Evolutionary conservation across 2,797 vertebrate genomes (phyloP), one percentile per base, ranked within the genome.

Genomic region (Acipenser oxyrinchus): DNA sequence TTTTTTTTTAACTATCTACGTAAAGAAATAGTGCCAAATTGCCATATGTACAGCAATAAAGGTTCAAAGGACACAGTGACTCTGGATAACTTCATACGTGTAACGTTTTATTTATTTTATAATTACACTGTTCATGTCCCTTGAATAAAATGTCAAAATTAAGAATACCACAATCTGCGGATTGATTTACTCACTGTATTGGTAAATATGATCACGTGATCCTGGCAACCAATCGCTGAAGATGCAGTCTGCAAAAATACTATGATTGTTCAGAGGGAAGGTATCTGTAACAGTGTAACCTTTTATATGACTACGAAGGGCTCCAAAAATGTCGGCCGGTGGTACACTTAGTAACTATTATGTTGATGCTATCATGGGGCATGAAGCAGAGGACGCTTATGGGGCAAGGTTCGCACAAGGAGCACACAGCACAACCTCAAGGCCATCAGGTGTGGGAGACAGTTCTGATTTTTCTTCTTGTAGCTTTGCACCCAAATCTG

Each of bases 121-220:
- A 60, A 51, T 55, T 67, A 51, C 6, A 64, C 15, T 49, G 50
- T 15, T 51, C 48, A 66, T 64, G 55, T 51, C 10, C 62, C 18
- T 48, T 51, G 48, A 18, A 58, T 50, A 57, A 52, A 49, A 58
- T 48, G 23, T 75, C 69, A 71, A 75, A 68, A 77, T 70, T 77
- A 70, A 75, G 69, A 78, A 72, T 76, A 81, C 78, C 83, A 82
- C 81, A 81, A 77, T 88, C 83, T 87, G 91, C 81, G 83, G 86
- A 88, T 83, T 92, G 91, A 94, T 95, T 94, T 93, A 94, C 92
- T 86, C 76, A 60, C 74, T 80, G 78, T 88, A 88, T 89, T 84
- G 90, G 90, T 93, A 93, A 94, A 93, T 92, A 93, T 88, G 84
- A 89, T 91, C 94, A 96, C 88, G 94, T 96, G 94, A 93, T 81